Conservation (phyloP, 1,140 invertebrate species). For the Drosophila tristis region DNA sequence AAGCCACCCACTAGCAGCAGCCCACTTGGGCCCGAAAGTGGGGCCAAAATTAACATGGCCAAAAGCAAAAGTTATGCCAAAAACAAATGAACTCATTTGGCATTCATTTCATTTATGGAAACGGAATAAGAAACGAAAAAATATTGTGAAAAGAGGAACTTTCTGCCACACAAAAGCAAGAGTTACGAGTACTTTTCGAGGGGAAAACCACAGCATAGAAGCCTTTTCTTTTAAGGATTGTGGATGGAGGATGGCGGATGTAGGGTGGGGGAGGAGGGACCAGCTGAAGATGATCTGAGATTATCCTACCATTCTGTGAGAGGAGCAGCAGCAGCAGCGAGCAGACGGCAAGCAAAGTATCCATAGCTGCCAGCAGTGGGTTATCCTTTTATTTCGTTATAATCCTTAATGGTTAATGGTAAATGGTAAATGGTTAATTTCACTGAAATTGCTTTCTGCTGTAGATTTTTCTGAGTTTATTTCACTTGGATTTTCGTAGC, state of each 20-base stretch:
- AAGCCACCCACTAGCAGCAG: not conserved
- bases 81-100: slow-evolving; percentile 48
- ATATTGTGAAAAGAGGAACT: slow-evolving; percentile 1
- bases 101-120: slow-evolving; percentile 44
- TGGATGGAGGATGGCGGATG: no score
- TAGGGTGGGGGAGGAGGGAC: no score
- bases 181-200: not conserved
- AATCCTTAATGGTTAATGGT: slow-evolving; percentile 53
- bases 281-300: not conserved
- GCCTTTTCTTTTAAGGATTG: no score
- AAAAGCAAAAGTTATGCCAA: slow-evolving; percentile 37
- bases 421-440: slow-evolving; percentile 46
- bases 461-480: slow-evolving; percentile 19
- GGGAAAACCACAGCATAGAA: no score
- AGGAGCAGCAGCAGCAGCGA: slow-evolving; percentile 53
- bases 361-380: slow-evolving; percentile 44
- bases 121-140: slow-evolving; percentile 30
- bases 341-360: slow-evolving; percentile 54
- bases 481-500: slow-evolving; percentile 20
- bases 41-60: slow-evolving; percentile 9
- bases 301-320: slow-evolving; percentile 58
- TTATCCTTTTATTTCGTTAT: slow-evolving; percentile 41
- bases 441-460: slow-evolving; percentile 10
- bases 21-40: not conserved
- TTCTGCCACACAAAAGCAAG: not conserved